Conservation (phyloP, 1,140 invertebrate genomes). For the Meloidogyne floridensis region DNA sequence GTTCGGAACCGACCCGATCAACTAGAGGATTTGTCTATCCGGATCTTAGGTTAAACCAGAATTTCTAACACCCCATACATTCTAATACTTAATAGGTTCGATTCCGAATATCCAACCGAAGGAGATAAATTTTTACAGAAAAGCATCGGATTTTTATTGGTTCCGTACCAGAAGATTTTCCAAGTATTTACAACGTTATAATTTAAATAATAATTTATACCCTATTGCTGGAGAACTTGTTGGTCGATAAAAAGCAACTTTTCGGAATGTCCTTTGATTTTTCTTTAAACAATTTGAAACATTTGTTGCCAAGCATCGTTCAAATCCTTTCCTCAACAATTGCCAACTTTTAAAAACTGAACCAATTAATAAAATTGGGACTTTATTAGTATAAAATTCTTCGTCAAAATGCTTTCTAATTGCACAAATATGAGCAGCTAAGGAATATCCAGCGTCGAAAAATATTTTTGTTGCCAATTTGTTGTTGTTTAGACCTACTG, state of each 20-base stretch:
- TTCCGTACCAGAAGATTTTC: too few relatives aligned
- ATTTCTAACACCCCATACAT: too few relatives aligned
- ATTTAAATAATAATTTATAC: not conserved
- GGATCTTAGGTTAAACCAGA: too few relatives aligned
- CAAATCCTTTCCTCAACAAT: conserved; percentile 71
- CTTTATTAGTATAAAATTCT: conserved; percentile 70
- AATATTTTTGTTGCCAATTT: conserved; percentile 76
- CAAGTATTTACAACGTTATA: not conserved
- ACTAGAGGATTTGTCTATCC: too few relatives aligned
- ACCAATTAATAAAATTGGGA: conserved; percentile 86
- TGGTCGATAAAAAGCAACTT: not conserved
- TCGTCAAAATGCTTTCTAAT: conserved; percentile 74
- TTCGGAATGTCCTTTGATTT: not conserved
- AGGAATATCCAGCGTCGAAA: conserved; percentile 75
- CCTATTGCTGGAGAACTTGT: not conserved
- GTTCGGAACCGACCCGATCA: too few relatives aligned
- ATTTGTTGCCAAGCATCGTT: conserved; percentile 16
- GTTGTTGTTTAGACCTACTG: conserved; percentile 71
- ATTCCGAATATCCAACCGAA: too few relatives aligned
- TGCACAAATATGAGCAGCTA: conserved; percentile 77
- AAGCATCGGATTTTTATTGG: too few relatives aligned
- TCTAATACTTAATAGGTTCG: too few relatives aligned
- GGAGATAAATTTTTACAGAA: too few relatives aligned
- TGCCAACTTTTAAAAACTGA: conserved; percentile 94
- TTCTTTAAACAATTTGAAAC: not conserved